phyloP scores from a whole-genome alignment of 2,113 vertebrate genomes.

The Cheilinus undulatus region DNA sequence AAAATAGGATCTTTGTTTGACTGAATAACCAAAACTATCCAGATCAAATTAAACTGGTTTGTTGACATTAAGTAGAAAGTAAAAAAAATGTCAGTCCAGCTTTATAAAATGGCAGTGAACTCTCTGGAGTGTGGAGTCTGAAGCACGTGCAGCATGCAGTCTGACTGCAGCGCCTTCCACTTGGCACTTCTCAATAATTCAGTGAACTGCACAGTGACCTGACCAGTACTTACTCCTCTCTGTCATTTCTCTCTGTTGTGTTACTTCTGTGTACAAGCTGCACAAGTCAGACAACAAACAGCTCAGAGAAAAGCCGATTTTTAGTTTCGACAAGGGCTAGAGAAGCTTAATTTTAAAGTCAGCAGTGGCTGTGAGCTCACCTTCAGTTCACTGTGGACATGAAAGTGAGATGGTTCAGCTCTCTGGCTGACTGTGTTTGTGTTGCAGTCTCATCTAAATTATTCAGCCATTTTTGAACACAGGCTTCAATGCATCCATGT shows the following conservation, averaged over 20 bases:
- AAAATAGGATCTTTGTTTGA: too few species aligned
- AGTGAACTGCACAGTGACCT: slow-evolving; percentile 51
- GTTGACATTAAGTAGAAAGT: too few species aligned
- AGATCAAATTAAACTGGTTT: too few species aligned
- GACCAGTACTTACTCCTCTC: slow-evolving; percentile 25
- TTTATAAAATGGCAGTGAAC: slow-evolving; percentile 14
- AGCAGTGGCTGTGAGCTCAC: slow-evolving; percentile 15
- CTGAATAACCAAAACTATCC: too few species aligned
- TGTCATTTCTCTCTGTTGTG: slow-evolving; percentile 10
- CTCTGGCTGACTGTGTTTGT: slow-evolving; percentile 31
- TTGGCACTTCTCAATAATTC: slow-evolving; percentile 66
- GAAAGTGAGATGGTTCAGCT: slow-evolving; percentile 45
- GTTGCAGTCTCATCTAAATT: slow-evolving; percentile 61
- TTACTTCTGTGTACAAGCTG: slow-evolving; percentile 12
- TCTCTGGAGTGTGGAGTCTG: slow-evolving; percentile 13
- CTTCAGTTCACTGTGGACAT: slow-evolving; percentile 38
- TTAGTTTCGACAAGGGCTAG: slow-evolving; percentile 4
- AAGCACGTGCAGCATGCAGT: slow-evolving; percentile 22
- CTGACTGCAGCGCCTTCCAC: slow-evolving; percentile 47
- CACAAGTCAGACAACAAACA: slow-evolving; percentile 2
- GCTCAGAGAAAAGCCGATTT: background rate
- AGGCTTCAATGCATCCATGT: slow-evolving; percentile 25
- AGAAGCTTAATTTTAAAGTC: slow-evolving; percentile 13
- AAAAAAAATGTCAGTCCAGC: too few species aligned
- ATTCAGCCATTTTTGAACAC: slow-evolving; percentile 62